Evolutionary conservation across 2,113 vertebrate species (phyloP).

Genomic region (Mormoops blainvillei): DNA sequence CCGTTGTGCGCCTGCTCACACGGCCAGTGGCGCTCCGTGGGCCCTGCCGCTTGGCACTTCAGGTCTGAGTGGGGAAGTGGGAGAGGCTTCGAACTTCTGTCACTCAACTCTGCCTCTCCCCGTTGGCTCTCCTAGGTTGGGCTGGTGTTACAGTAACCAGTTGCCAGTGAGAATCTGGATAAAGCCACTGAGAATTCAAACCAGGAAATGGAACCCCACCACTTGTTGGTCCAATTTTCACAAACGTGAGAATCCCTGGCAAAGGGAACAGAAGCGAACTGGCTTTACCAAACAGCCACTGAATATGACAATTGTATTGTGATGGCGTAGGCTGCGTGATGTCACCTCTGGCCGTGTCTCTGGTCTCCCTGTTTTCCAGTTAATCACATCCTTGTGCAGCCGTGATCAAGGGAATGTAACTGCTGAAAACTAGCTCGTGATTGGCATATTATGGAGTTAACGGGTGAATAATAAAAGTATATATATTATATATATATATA

Average conservation of each 20-base stretch:
- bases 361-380: conserved; percentile 69
- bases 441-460: conserved; percentile 85
- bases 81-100: neutral
- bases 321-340: conserved; percentile 12
- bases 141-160: conserved; percentile 94
- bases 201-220: conserved; percentile 75
- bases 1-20: fast-evolving
- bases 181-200: conserved; percentile 79
- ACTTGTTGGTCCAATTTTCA: conserved; percentile 72
- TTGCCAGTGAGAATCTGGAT: conserved; percentile 74
- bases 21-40: fast-evolving
- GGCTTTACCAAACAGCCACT: conserved; percentile 31
- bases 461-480: conserved; percentile 89
- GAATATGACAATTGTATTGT: conserved; percentile 39
- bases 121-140: conserved; percentile 84
- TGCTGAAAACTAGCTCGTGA: conserved; percentile 82
- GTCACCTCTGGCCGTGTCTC: conserved; percentile 50
- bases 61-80: neutral
- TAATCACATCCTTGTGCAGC: conserved; percentile 77
- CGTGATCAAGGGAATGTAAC: conserved; percentile 82
- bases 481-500: conserved; percentile 79
- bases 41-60: neutral
- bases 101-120: conserved; percentile 4
- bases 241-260: conserved; percentile 38
- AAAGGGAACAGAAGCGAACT: conserved; percentile 55